phyloP scores from a whole-genome alignment of 1,140 invertebrate genomes.

The Manduca sexta region DNA sequence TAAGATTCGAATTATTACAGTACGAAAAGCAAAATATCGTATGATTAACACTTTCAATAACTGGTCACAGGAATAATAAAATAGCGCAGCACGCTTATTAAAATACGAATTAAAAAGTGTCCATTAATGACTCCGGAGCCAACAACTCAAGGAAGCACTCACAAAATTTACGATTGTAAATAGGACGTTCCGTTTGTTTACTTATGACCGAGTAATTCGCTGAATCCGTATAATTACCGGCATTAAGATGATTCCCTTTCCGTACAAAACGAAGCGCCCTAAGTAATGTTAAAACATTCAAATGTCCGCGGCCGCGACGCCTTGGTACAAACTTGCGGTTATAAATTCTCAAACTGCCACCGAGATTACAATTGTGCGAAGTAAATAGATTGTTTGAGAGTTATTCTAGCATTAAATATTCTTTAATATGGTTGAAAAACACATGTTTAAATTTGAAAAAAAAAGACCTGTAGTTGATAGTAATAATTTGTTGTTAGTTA shows the following conservation, averaged over 20 bases:
- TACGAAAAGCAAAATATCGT: too few species aligned
- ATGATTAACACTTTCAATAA: too few species aligned
- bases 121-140: not conserved
- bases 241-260: conserved; percentile 65
- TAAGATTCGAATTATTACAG: too few species aligned
- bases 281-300: conserved; percentile 65
- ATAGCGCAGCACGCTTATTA: too few species aligned
- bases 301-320: conserved; percentile 44
- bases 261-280: conserved; percentile 43
- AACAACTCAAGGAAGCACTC: conserved; percentile 4
- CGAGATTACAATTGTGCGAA: conserved; percentile 18
- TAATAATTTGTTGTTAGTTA: too few species aligned
- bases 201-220: conserved; percentile 68
- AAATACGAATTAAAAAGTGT: conserved; percentile 11
- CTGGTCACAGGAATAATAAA: too few species aligned
- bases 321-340: conserved; percentile 45
- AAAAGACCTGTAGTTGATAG: too few species aligned
- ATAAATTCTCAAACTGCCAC: conserved; percentile 43
- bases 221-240: conserved; percentile 69
- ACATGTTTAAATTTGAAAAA: too few species aligned
- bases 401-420: too few species aligned
- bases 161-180: conserved; percentile 67
- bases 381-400: conserved; percentile 17
- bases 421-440: too few species aligned
- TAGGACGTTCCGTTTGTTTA: conserved; percentile 66